Percentiles rank a stretch among this genome's conserved stretches.
Conservation (phyloP, 2,797 vertebrate genomes). For the Acomys russatus region DNA sequence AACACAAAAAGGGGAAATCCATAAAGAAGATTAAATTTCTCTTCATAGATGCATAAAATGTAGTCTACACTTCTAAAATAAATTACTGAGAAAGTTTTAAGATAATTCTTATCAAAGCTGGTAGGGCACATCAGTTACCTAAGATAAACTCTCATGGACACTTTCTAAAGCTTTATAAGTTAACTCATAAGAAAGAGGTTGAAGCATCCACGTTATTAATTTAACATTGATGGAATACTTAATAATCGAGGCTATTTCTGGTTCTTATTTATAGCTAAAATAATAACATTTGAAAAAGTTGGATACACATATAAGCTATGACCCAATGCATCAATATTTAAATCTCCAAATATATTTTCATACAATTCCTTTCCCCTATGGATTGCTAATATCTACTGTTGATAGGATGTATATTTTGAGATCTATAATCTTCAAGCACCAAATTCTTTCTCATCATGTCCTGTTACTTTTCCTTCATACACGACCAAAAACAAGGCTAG, state of each 20-base stretch:
- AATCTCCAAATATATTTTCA: neutral
- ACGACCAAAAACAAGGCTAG: neutral
- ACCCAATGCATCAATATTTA: neutral
- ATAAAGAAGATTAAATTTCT: neutral
- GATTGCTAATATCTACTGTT: neutral
- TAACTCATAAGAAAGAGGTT: neutral
- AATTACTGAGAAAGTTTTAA: neutral
- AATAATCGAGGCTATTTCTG: neutral
- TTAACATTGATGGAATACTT: neutral
- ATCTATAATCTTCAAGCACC: neutral
- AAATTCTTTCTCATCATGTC: neutral
- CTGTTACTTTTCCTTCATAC: neutral
- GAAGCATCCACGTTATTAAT: neutral
- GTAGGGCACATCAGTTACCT: neutral
- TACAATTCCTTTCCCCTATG: neutral
- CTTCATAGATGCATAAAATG: neutral
- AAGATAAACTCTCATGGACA: neutral
- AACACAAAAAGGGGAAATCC: neutral
- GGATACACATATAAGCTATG: neutral
- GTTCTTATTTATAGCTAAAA: constrained; percentile 14
- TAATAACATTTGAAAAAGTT: neutral
- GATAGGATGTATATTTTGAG: neutral
- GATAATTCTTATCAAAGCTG: neutral
- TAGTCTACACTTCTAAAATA: neutral
- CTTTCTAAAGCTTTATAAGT: neutral